Conservation (phyloP, 2,113 vertebrate species). For the Chlorodrepanis virens region DNA sequence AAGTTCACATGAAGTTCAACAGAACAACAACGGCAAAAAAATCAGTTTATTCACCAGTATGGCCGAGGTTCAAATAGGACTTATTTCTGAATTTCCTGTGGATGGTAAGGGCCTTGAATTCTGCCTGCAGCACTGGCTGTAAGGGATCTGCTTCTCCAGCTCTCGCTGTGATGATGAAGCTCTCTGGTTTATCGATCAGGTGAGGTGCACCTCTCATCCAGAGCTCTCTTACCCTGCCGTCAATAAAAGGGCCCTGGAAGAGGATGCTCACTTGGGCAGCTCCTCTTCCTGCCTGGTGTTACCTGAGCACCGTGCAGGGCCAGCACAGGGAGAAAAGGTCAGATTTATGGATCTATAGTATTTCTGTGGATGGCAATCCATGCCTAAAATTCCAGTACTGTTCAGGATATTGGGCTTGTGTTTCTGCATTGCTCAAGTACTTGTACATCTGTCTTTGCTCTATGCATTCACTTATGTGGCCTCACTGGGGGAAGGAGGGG, state of each 20-base stretch:
- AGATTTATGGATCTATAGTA: not conserved
- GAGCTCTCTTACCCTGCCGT: not conserved
- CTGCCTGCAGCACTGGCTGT: not conserved
- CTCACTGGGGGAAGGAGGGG: not conserved
- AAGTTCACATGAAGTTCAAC: slow-evolving; percentile 67
- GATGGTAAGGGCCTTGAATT: not conserved
- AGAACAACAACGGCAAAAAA: not conserved
- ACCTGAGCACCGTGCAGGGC: not conserved
- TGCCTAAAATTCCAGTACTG: not conserved
- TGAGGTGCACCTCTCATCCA: not conserved
- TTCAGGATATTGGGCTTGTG: not conserved
- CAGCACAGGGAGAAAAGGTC: rapidly evolving
- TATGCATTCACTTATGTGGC: slow-evolving; percentile 42
- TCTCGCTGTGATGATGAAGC: not conserved
- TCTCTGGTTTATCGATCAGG: not conserved
- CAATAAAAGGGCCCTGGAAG: not conserved
- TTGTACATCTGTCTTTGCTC: slow-evolving; percentile 47
- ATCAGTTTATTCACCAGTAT: slow-evolving; percentile 9
- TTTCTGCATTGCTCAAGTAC: slow-evolving; percentile 9
- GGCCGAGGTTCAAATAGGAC: slow-evolving; percentile 18
- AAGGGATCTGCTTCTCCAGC: not conserved
- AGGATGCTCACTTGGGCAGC: not conserved
- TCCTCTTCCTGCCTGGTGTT: not conserved
- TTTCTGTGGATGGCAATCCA: not conserved
- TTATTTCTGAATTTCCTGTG: slow-evolving; percentile 26